Evolutionary conservation across 2,113 vertebrate species (phyloP).

Genomic region (Camarhynchus parvulus): DNA sequence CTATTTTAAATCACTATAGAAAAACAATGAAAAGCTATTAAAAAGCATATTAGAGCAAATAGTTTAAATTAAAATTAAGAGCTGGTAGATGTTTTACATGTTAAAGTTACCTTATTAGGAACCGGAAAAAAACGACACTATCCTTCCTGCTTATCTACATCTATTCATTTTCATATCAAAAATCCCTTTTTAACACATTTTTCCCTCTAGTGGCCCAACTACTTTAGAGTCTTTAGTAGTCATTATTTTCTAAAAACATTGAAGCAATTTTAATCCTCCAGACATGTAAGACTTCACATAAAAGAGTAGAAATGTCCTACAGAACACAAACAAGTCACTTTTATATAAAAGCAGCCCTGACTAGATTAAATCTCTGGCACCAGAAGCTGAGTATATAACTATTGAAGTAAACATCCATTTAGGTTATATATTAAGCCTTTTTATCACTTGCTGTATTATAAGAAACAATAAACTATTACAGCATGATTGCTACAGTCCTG

Average conservation of each 20-base stretch:
- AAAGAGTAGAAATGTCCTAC: neutral
- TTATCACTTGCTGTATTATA: neutral
- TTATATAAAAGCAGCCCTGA: neutral
- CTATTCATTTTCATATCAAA: neutral
- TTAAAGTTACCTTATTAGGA: neutral
- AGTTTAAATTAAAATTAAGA: neutral
- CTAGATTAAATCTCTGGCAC: constrained; percentile 11
- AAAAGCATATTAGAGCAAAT: neutral
- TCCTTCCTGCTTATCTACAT: neutral
- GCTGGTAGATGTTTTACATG: neutral
- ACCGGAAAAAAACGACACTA: neutral
- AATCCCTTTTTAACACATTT: neutral
- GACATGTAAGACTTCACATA: neutral
- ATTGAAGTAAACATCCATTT: constrained; percentile 18
- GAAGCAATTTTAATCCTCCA: neutral
- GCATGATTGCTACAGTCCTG: neutral
- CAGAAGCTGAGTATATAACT: neutral
- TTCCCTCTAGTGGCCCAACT: neutral
- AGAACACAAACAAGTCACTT: neutral
- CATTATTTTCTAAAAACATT: neutral
- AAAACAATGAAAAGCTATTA: neutral
- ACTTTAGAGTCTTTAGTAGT: neutral
- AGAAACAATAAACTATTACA: constrained; percentile 1
- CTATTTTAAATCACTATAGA: neutral
- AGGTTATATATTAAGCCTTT: neutral